A percentile compares a stretch with the other conserved stretches of the same genome.
Conservation (phyloP, 2,888 invertebrate genomes). For the Campoplex capitator region DNA sequence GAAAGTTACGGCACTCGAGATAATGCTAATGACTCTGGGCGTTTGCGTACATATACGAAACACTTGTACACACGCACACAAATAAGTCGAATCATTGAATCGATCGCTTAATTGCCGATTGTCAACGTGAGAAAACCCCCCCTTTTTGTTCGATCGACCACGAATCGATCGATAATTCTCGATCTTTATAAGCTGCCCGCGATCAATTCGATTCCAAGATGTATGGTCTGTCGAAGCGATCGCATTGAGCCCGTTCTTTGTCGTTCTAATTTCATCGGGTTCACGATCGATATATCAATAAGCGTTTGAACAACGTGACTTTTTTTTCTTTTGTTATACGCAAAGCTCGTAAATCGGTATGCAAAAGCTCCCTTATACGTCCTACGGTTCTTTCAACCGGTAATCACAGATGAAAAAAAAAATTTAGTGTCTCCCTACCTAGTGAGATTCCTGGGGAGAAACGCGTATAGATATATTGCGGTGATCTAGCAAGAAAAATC, state of each 20-base stretch:
- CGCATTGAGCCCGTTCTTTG: conserved; percentile 36
- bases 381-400: conserved; percentile 6
- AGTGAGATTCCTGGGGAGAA: conserved; percentile 38
- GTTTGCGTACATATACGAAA: conserved; percentile 41
- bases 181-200: conserved; percentile 61
- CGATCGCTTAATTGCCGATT: conserved; percentile 70
- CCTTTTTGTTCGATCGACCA: conserved; percentile 49
- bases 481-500: conserved; percentile 59
- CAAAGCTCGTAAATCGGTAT: conserved; percentile 11
- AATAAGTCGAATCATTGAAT: conserved; percentile 66
- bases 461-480: conserved; percentile 50
- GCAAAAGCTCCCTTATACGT: conserved; percentile 20
- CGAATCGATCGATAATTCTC: conserved; percentile 63
- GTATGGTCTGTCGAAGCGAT: conserved; percentile 22
- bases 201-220: conserved; percentile 48
- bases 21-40: conserved; percentile 68
- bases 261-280: conserved; percentile 43
- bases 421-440: conserved; percentile 13
- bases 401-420: conserved; percentile 18
- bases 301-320: not conserved
- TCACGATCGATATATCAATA: conserved; percentile 4
- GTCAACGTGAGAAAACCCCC: conserved; percentile 66
- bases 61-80: conserved; percentile 37
- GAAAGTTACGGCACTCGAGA: conserved; percentile 63
- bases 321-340: not conserved